Base-by-base conservation (phyloP, 2,113 vertebrate genomes). In the Aptenodytes forsteri region DNA sequence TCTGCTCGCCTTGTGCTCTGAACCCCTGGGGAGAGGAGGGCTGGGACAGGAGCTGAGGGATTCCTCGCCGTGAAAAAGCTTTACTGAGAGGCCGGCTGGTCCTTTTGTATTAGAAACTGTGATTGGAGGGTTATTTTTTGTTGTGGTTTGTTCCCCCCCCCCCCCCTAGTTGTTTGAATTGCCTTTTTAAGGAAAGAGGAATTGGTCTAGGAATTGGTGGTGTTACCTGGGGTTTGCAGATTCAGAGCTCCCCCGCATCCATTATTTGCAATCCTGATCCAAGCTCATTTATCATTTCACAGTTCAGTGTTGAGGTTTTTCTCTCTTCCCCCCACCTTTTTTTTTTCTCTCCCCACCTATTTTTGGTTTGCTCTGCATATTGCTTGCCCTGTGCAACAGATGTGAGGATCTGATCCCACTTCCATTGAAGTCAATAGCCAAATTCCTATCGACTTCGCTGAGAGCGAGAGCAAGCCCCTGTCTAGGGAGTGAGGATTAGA, bases 371-470 rank as follows among this genome's bases (percentile, higher is more conserved):
- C 71, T 94, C n/a, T 91, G 84, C 56, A 46, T 95, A 62, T 96
- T 80, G 77, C 93, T 93, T 85, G 87, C 58, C 81, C 69, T 95
- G 81, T 85, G 94, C 93, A 97, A 93, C 95, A 97, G 96, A 97
- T 97, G 96, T 93, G 89, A 96, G 91, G 94, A 91, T 85, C 84
- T 96, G 96, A 96, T 96, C 91, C 94, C 87, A 73, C 84, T 96
- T 94, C 89, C 92, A 96, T 90, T 96, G 96, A 97, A 91, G 96
- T 96, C 96, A 95, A 96, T 96, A 96, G 96, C 89, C 91, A 97
- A 97, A 97, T 96, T 97, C 97, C 96, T 97, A 97, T 96, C 67
- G 93, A 96, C 96, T 97, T 97, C 27, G 1, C 94, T 96, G 97
- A 96, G 91, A 91, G 94, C 25, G 5, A 97, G 97, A 96, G 82